These are phyloP conservation scores for Sinocyclocheilus grahami DNA, from an alignment of 2,113 vertebrate species.

Conservation along the genomic window DNA sequence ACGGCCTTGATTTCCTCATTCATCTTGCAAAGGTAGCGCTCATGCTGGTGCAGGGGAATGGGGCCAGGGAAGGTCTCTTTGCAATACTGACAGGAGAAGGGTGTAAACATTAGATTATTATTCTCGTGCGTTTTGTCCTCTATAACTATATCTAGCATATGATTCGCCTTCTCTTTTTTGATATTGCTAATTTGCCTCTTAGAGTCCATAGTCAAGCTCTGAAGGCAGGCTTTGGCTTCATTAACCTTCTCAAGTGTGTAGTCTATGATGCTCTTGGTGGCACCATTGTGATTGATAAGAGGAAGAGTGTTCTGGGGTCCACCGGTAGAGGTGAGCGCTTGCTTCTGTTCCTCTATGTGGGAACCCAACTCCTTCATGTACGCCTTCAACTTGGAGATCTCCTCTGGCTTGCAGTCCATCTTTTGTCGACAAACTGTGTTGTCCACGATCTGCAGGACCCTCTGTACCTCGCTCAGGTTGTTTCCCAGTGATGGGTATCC, in stretches of 20 bases:
- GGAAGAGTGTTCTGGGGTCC: conserved; percentile 88
- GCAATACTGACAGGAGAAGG: conserved; percentile 98
- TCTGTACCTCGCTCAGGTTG: conserved; percentile 98
- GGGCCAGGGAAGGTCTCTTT: conserved; percentile 97
- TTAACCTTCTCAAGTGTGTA: conserved; percentile 99
- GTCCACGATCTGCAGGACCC: conserved; percentile 98
- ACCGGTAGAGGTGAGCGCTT: conserved; percentile 79
- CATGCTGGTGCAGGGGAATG: conserved; percentile 98
- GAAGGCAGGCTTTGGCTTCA: conserved; percentile 99
- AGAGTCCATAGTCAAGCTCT: conserved; percentile 97
- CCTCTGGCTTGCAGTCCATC: conserved; percentile 98
- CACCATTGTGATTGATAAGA: conserved; percentile 97
- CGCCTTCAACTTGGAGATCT: conserved; percentile 95
- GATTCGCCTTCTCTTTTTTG: conserved; percentile 95
- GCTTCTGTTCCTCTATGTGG: conserved; percentile 93
- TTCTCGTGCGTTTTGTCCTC: conserved; percentile 96
- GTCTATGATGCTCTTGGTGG: conserved; percentile 99
- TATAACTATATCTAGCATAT: conserved; percentile 88
- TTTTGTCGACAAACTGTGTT: conserved; percentile 99
- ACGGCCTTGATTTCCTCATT: conserved; percentile 99
- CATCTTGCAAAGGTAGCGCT: conserved; percentile 99
- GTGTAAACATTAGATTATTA: conserved; percentile 87
- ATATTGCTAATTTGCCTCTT: conserved; percentile 98
- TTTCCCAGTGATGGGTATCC: conserved; percentile 88
- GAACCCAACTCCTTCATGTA: conserved; percentile 97